Conservation (phyloP, 2,113 vertebrate species). For the Psilopogon haemacephalus region DNA sequence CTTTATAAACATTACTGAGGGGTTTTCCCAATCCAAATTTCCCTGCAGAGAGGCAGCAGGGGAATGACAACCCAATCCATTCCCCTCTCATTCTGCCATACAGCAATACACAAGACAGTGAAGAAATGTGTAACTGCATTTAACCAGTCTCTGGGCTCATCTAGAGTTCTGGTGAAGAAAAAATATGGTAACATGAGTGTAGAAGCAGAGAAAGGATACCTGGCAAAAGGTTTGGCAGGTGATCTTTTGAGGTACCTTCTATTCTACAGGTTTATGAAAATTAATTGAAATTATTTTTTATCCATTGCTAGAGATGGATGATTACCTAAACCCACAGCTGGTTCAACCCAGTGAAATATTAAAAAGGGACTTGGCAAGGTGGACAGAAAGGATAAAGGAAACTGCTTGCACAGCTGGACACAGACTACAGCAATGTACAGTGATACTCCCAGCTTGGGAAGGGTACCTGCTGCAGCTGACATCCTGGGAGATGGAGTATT, state of each 20-base stretch:
- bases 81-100: not conserved
- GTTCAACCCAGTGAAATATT: not conserved
- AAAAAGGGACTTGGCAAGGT: not conserved
- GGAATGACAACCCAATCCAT: not conserved
- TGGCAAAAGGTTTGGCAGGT: too few species aligned
- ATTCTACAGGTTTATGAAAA: not conserved
- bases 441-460: not conserved
- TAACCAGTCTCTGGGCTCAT: too few species aligned
- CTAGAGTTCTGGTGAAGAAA: too few species aligned
- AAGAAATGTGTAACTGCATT: too few species aligned
- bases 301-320: not conserved
- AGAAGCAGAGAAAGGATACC: not conserved
- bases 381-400: not conserved
- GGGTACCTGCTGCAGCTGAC: not conserved
- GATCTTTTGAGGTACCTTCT: too few species aligned
- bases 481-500: not conserved
- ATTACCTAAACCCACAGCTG: not conserved
- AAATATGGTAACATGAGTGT: too few species aligned
- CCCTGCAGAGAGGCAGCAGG: not conserved
- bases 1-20: too few species aligned
- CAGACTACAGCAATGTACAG: not conserved
- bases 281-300: not conserved
- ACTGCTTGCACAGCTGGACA: not conserved
- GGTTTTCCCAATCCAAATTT: not conserved
- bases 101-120: not conserved